Base-by-base conservation (phyloP, 2,113 vertebrate genomes). In the Serinus canaria region DNA sequence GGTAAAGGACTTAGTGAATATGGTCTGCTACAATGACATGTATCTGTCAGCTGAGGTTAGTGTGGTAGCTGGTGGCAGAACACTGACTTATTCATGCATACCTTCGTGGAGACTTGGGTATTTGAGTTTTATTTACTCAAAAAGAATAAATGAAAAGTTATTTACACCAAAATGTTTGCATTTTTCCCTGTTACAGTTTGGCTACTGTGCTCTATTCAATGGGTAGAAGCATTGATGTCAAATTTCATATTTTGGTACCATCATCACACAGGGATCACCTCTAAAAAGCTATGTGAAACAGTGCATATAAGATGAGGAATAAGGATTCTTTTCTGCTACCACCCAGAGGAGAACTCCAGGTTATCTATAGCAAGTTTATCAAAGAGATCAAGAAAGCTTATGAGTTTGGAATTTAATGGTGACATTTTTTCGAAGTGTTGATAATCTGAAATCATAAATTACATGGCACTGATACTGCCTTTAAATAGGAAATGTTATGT, bases 401-500 rank as follows among this genome's bases (percentile, higher is more conserved):
- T 35, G 9, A 85, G 12, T 52, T 37, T 47, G 28, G 62, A 87
- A 84, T 81, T 87, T 55, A 77, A 53, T 70, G 47, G 58, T 47
- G 39, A 39, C 39, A 24, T 33, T 86, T 63, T 91, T 94, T 87
- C 9, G 0, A 83, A 72, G 70, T 43, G 53, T 72, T 73, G 49
- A 66, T 94, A 92, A 84, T 94, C 60, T 82, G 78, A 87, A 91
- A 73, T 94, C 12, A 24, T 85, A 73, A 89, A 87, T 85, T 79
- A 56, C 67, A 89, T 92, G 68, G 66, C 44, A 62, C 13, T 53
- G 81, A 69, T 89, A 76, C n/a, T 79, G 81, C 58, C 53, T 95
- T 94, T 89, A 95, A 94, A 92, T 90, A 83, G 85, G 75, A 92
- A 50, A 89, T 87, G 63, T 95, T 94, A 91, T 43, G 24, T 92